Evolutionary conservation across 2,888 invertebrate species (phyloP).

Genomic region (Philereme transversata): DNA sequence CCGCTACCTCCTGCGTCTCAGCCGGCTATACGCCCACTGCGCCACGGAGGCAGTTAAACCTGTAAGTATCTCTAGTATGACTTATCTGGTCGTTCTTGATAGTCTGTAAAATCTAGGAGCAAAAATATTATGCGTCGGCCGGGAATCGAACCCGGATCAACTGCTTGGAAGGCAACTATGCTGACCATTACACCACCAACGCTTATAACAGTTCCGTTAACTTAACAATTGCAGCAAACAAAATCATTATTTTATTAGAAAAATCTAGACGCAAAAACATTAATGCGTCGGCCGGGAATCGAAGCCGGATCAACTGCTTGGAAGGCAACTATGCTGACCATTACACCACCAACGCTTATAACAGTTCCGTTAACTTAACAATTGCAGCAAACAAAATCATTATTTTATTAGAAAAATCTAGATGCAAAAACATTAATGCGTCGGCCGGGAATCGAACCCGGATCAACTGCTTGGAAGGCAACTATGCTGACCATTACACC

Average conservation of each 20-base stretch:
- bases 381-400: not conserved
- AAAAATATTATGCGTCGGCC: constrained; percentile 71
- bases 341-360: constrained; percentile 79
- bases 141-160: constrained; percentile 84
- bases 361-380: not conserved
- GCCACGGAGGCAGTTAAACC: no score
- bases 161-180: constrained; percentile 84
- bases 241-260: not conserved
- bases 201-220: constrained; percentile 39
- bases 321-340: constrained; percentile 84
- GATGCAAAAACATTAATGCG: constrained; percentile 56
- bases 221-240: not conserved
- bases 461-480: constrained; percentile 84
- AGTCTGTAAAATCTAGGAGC: not conserved
- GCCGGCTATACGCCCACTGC: no score
- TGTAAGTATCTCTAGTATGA: no score
- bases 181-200: constrained; percentile 84
- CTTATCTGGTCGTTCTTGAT: no score
- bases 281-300: constrained; percentile 81
- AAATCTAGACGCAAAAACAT: constrained; percentile 37
- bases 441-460: constrained; percentile 83
- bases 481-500: constrained; percentile 84
- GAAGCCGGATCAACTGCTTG: constrained; percentile 84
- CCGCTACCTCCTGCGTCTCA: no score
- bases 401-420: no score